Evolutionary conservation across 1,140 invertebrate species (phyloP), one percentile per base, ranked within the genome.

Genomic region (Cardiocondyla obscurior): DNA sequence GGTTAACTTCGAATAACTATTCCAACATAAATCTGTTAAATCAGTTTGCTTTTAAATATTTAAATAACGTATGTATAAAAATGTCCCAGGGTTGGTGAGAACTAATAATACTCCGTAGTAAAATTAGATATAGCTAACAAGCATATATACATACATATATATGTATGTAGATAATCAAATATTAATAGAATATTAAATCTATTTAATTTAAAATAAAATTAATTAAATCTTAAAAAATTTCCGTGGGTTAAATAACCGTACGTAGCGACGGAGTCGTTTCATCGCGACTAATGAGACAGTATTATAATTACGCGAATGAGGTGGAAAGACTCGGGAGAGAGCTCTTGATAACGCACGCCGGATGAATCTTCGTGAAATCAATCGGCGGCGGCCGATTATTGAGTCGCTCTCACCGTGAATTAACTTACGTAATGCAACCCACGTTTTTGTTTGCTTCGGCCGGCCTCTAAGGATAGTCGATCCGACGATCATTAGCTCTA

Each of bases 401-500:
- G 62, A 12, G 64, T 28, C 5, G 19, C 67, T 72, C 67, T 72
- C 77, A 53, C 55, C 55, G 44, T 44, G 51, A 76, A 82, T 74
- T 73, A 51, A 70, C 33, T 82, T 76, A 82, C 46, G 77, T 46
- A 81, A 81, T 58, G 16, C 60, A 28, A 82, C 49, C 39, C 44
- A 55, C 49, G 49, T 82, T 83, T 81, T 76, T 67, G 51, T 65
- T 79, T 65, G 36, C 58, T 12, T 19, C 44, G 19, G 33, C 44
- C 55, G 36, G 49, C 36, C 70, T 82, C 33, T 73, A 76, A 82
- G 30, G 33, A 76, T 76, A 39, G 55, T 82, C 36, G 44, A 76
- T 82, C 57, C 30, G 30, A n/a, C 57, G 70, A 70, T 82, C 81
- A 82, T 82, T 82, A 82, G 62, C 81, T 82, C 44, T 76, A 82